A percentile compares a stretch with the other conserved stretches of the same genome.
phyloP scores from a whole-genome alignment of 2,113 vertebrate species.

The Cryptomyrus ogoouensis region DNA sequence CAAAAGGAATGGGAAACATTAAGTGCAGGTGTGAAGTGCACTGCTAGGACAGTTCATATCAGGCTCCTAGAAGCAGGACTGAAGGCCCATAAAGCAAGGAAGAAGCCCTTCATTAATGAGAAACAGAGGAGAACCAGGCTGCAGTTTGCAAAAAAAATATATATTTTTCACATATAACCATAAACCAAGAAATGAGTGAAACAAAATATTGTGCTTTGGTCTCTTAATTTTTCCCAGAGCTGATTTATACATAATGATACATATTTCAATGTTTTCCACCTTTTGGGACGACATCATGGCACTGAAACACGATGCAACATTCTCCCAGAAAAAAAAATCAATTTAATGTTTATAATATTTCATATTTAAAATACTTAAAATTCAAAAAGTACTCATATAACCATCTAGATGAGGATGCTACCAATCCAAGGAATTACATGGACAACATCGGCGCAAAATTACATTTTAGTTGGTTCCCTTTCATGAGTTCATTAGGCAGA shows the following conservation, averaged over 20 bases:
- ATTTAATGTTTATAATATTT: not conserved
- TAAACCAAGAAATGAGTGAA: no score
- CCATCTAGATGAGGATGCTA: not conserved
- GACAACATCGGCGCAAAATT: not conserved
- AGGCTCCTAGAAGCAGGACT: no score
- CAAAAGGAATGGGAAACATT: no score
- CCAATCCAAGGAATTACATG: not conserved
- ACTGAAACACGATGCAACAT: not conserved
- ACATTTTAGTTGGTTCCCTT: not conserved
- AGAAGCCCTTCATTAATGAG: no score
- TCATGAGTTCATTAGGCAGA: not conserved
- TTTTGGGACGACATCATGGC: not conserved
- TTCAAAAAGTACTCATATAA: not conserved
- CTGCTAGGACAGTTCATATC: no score
- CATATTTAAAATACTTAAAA: not conserved
- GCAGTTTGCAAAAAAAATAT: no score
- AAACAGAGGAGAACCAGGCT: no score
- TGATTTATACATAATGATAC: not conserved
- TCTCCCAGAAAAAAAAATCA: not conserved
- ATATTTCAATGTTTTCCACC: not conserved
- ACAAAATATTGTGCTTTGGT: no score
- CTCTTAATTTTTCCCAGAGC: no score
- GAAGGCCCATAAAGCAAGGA: no score
- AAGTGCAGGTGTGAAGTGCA: no score
- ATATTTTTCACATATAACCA: no score